A percentile compares a stretch with the other conserved stretches of the same genome.
phyloP scores from a whole-genome alignment of 2,113 vertebrate species.

The Pardalotus punctatus region DNA sequence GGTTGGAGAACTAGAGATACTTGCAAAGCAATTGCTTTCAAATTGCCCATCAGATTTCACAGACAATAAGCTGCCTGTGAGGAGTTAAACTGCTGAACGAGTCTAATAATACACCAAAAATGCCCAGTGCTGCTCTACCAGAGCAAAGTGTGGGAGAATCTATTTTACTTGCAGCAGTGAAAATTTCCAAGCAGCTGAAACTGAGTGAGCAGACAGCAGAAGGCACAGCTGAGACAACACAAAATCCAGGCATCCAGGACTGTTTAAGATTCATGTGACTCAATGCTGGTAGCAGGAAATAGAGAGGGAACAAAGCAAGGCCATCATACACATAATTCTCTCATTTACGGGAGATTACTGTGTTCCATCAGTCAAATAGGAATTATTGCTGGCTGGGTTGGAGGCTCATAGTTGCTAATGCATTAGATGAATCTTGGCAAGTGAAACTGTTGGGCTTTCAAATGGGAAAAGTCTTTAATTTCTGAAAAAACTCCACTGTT shows the following conservation, averaged over 20 bases:
- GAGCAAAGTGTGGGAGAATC: background rate
- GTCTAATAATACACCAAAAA: background rate
- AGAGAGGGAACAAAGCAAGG: background rate
- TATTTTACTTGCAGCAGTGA: background rate
- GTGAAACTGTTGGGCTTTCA: background rate
- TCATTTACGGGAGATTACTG: background rate
- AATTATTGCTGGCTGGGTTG: background rate
- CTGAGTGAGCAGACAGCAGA: background rate
- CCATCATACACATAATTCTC: background rate
- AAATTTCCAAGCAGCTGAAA: background rate
- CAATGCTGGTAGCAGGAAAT: background rate
- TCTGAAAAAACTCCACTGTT: background rate
- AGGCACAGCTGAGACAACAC: background rate
- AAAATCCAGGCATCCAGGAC: background rate
- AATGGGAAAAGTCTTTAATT: background rate
- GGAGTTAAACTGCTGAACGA: background rate
- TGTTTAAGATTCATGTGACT: background rate
- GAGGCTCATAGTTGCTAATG: background rate
- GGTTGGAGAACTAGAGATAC: background rate
- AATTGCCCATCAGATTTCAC: background rate
- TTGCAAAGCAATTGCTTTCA: background rate
- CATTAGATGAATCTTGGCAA: background rate
- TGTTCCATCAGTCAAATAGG: background rate
- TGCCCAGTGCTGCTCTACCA: background rate
- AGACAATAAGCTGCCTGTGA: background rate